These are phyloP conservation scores for Dicrostonyx torquatus DNA, from an alignment of 2,797 vertebrate genomes.

Conservation along the genomic window DNA sequence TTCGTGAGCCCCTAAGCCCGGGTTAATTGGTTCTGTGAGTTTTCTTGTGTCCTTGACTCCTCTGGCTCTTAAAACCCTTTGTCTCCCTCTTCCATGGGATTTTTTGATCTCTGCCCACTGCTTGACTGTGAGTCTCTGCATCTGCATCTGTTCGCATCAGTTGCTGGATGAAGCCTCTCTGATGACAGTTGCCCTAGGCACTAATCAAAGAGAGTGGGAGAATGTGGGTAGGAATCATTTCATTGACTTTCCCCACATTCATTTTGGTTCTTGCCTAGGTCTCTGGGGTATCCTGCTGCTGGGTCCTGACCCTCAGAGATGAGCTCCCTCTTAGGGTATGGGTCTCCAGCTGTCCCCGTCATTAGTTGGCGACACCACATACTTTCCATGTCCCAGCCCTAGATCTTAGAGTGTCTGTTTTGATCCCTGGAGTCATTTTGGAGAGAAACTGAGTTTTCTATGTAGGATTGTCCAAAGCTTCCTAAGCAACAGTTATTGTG, in stretches of 20 bases:
- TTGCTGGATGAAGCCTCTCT: neutral
- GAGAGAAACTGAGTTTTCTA: neutral
- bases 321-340: neutral
- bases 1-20: neutral
- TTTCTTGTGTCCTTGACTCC: neutral
- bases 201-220: neutral
- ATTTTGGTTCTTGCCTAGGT: neutral
- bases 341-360: neutral
- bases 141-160: neutral
- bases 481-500: neutral
- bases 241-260: neutral
- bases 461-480: neutral
- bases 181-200: neutral
- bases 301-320: neutral
- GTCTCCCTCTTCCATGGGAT: neutral
- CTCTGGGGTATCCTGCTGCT: neutral
- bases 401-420: neutral
- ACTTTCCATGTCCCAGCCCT: neutral
- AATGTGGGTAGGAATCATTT: neutral
- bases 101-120: neutral
- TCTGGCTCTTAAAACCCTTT: neutral
- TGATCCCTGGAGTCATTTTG: neutral
- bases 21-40: neutral
- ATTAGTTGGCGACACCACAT: neutral
- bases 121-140: neutral